Evolutionary conservation across 2,888 invertebrate genomes (phyloP), one percentile per base, ranked within the genome.

Genomic region (Tiliacea aurago): DNA sequence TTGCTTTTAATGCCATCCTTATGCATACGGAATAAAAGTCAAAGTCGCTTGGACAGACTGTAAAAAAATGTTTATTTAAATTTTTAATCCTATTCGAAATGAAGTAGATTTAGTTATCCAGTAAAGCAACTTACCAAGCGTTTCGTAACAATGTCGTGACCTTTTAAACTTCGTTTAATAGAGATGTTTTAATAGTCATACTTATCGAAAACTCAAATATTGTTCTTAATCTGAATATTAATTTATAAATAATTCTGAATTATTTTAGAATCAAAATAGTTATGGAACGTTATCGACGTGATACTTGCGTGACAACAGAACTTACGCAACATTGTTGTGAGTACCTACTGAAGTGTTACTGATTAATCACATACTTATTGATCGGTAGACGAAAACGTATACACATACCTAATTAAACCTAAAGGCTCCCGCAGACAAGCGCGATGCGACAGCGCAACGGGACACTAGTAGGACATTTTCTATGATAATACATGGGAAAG

Each of bases 101-200:
- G n/a, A n/a, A n/a, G n/a, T n/a, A n/a, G n/a, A n/a, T n/a, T n/a
- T n/a, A 37, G 15, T 18, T 37, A 49, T 37, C 1, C 9, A 18
- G 23, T 4, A 6, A 3, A 45, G 45, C 2, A 47, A 47, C 37
- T 65, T 45, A 23, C 13, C 2, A 23, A 49, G 15, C 15, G 33
- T 9, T 51, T 58, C 37, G 3, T 28, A 28, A 65, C 15, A 33
- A 33, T 65, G 67, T 41, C 6, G 20, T 67, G 59, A 53, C 23
- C 28, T 67, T 74, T 33, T 18, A 23, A 75, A 68, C 15, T 49
- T 75, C 33, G 9, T 73, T 66, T 53, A 47, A 47, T 23, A 75
- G 61, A 33, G 10, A 47, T 33, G 58, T 45, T 74, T 73, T 6
- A 37, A 2, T 23, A 45, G n/a, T 23, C 20, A n/a, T 18, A 28